These are phyloP conservation scores for Lochmaea capreae DNA, from an alignment of 2,888 invertebrate genomes.

Conservation along the genomic window DNA sequence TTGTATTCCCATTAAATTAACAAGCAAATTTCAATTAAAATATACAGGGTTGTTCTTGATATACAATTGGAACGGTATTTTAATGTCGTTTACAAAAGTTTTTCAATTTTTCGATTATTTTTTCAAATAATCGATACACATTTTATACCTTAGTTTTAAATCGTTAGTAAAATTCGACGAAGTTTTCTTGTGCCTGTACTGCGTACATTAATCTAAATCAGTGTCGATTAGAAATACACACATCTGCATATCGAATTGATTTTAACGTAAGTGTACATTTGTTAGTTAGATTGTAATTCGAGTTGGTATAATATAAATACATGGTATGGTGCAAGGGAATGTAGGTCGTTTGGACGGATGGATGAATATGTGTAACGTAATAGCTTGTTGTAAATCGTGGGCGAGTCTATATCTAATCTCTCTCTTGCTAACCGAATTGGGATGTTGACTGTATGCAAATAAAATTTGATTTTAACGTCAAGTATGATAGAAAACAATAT, in stretches of 20 bases:
- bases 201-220: slow-evolving; percentile 3
- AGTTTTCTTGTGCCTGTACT: not conserved
- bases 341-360: slow-evolving; percentile 19
- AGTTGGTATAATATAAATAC: too few species aligned
- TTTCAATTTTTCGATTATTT: too few species aligned
- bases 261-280: slow-evolving; percentile 7
- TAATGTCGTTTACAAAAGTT: too few species aligned
- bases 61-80: too few species aligned
- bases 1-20: too few species aligned
- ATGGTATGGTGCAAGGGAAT: not conserved
- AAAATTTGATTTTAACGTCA: too few species aligned
- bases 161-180: not conserved
- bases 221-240: slow-evolving; percentile 8
- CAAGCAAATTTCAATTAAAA: too few species aligned
- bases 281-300: not conserved
- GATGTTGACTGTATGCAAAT: too few species aligned
- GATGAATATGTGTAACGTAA: slow-evolving; percentile 7
- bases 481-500: too few species aligned
- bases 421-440: not conserved
- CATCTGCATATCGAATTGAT: slow-evolving; percentile 13
- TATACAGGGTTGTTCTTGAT: too few species aligned
- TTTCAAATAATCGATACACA: too few species aligned
- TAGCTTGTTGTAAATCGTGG: slow-evolving; percentile 8
- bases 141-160: too few species aligned
- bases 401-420: slow-evolving; percentile 1